Evolutionary conservation across 1,140 invertebrate species (phyloP).

Genomic region (Aricia agestis): DNA sequence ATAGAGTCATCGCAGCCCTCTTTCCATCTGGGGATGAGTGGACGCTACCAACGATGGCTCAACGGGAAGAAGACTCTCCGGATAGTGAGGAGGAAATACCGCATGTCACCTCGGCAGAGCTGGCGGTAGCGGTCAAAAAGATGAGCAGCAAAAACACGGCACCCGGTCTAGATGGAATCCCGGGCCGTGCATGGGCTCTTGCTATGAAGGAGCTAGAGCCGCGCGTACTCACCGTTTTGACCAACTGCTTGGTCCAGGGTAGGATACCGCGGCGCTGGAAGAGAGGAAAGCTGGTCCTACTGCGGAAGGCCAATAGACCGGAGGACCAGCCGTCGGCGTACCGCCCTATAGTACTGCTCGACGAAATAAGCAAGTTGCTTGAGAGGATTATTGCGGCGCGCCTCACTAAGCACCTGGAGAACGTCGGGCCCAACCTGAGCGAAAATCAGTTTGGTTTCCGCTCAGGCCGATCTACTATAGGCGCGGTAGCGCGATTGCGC

Average conservation of each 20-base stretch:
- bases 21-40: not conserved
- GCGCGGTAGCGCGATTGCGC: slow-evolving; percentile 13
- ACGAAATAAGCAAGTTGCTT: not conserved
- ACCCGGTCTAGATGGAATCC: not conserved
- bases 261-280: not conserved
- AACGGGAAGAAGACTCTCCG: not conserved
- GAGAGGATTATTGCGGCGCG: slow-evolving; percentile 1
- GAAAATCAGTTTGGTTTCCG: slow-evolving; percentile 11
- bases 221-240: not conserved
- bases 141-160: not conserved
- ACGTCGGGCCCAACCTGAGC: slow-evolving; percentile 9
- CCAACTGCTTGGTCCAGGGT: not conserved
- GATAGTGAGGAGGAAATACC: not conserved
- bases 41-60: not conserved
- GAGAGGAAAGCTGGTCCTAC: not conserved
- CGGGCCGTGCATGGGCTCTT: not conserved
- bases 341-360: not conserved
- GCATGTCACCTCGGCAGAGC: not conserved
- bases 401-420: not conserved
- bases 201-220: not conserved
- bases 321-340: slow-evolving; percentile 8
- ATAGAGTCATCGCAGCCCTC: not conserved
- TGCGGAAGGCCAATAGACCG: not conserved
- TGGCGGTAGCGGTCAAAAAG: not conserved
- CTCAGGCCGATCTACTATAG: not conserved